phyloP scores from a whole-genome alignment of 1,140 invertebrate genomes.

The Nasonia vitripennis region DNA sequence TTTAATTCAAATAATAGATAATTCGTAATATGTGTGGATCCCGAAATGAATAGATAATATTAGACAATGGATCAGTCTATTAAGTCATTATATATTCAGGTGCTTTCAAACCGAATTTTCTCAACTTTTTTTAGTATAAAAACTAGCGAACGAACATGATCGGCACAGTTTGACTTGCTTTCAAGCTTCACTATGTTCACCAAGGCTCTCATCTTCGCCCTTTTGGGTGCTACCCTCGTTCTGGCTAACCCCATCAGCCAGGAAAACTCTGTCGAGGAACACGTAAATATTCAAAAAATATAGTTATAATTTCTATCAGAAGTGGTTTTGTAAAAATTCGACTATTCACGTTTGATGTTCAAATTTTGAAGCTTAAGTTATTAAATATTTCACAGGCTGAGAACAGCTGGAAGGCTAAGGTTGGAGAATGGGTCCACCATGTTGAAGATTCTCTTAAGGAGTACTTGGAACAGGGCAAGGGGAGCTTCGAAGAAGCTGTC shows the following conservation, averaged over 20 bases:
- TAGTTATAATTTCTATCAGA: too few relatives aligned
- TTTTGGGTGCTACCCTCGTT: background rate
- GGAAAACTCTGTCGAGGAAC: background rate
- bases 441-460: background rate
- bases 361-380: too few relatives aligned
- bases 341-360: too few relatives aligned
- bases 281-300: background rate
- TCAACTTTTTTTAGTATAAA: constrained; percentile 18
- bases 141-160: background rate
- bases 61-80: too few relatives aligned
- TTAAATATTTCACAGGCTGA: background rate
- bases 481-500: background rate
- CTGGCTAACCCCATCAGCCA: background rate
- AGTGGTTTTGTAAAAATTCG: too few relatives aligned
- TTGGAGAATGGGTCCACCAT: background rate
- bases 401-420: background rate
- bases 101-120: too few relatives aligned
- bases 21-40: too few relatives aligned
- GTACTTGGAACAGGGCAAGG: background rate
- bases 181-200: constrained; percentile 5
- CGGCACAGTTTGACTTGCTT: background rate
- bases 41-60: too few relatives aligned
- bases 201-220: background rate
- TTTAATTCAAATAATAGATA: too few relatives aligned
- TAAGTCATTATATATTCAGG: too few relatives aligned